Conservation (phyloP, 2,113 vertebrate species). For the Microcebus griseorufus region DNA sequence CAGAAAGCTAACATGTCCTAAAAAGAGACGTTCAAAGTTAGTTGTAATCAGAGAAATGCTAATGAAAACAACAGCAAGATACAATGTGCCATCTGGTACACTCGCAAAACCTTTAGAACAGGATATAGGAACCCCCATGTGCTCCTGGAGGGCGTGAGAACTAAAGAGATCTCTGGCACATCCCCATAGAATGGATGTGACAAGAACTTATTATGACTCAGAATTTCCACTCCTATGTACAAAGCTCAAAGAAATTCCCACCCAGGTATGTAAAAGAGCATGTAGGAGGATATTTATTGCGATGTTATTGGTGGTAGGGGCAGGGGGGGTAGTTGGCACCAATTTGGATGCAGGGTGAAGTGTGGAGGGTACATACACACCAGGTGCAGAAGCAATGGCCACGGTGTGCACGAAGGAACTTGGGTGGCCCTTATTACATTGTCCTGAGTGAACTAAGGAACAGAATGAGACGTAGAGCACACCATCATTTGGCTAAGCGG, state of each 20-base stretch:
- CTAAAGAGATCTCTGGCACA: background rate
- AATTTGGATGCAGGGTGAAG: background rate
- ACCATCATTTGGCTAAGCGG: background rate
- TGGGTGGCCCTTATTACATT: background rate
- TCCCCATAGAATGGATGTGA: background rate
- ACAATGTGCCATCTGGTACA: background rate
- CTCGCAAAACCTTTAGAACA: background rate
- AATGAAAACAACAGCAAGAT: background rate
- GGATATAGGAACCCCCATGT: background rate
- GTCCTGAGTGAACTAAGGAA: background rate
- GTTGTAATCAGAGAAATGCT: background rate
- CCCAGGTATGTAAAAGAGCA: background rate
- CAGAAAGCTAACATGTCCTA: background rate
- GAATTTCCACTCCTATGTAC: background rate
- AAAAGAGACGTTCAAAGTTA: background rate
- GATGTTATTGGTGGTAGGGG: background rate
- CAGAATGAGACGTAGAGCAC: background rate
- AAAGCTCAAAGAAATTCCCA: background rate
- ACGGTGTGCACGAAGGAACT: background rate
- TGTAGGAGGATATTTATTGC: background rate
- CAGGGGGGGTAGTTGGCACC: background rate
- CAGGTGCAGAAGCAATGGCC: background rate
- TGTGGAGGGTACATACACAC: rapidly evolving
- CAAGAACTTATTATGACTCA: background rate
- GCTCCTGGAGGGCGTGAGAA: background rate